Conservation (phyloP, 1,140 invertebrate species). For the Leptopilina boulardi region DNA sequence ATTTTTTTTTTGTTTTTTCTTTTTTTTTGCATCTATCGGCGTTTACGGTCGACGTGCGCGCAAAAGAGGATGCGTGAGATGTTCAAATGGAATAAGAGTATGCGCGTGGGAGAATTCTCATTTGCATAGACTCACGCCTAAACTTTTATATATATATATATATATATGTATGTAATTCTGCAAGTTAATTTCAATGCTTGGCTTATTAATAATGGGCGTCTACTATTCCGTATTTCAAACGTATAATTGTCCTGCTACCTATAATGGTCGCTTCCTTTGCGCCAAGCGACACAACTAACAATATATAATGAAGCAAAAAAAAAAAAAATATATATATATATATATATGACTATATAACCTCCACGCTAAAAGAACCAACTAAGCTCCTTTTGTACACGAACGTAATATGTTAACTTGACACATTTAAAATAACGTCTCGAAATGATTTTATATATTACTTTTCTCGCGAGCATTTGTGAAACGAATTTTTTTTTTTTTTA, state of each 20-base stretch:
- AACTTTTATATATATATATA: not conserved
- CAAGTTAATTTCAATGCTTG: slow-evolving; percentile 28
- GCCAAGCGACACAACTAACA: not conserved
- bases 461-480: too few species aligned
- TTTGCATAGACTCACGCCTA: slow-evolving; percentile 39
- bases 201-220: slow-evolving; percentile 27
- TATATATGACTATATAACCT: not conserved
- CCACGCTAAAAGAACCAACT: not conserved
- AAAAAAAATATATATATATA: too few species aligned
- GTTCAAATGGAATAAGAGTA: not conserved
- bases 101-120: slow-evolving; percentile 32
- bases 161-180: slow-evolving; percentile 38
- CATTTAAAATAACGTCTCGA: too few species aligned
- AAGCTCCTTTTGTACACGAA: not conserved
- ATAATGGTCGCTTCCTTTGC: slow-evolving; percentile 15
- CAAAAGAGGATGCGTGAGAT: slow-evolving; percentile 19
- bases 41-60: not conserved
- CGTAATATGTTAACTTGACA: not conserved
- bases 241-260: slow-evolving; percentile 20
- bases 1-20: too few species aligned
- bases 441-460: too few species aligned
- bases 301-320: not conserved
- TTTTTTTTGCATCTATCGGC: not conserved
- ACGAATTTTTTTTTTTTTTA: too few species aligned
- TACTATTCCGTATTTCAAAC: not conserved